Evolutionary conservation across 2,888 invertebrate genomes (phyloP), one percentile per base, ranked within the genome.

Genomic region (Heterodera filipjevi): DNA sequence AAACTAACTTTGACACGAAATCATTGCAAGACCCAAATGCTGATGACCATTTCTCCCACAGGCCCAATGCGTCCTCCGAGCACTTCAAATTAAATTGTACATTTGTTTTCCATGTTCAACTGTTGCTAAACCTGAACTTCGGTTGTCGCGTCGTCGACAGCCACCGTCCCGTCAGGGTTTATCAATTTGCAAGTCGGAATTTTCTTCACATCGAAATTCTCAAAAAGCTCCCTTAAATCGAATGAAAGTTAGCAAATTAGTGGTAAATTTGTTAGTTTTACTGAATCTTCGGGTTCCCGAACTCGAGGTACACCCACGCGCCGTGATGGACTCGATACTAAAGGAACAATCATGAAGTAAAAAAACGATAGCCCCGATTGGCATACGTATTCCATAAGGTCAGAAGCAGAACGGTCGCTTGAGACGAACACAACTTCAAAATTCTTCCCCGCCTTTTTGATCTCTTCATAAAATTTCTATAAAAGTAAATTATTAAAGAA

Each of bases 111-210:
- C n/a, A n/a, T n/a, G n/a, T n/a, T n/a, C n/a, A n/a, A n/a, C n/a
- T n/a, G n/a, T n/a, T n/a, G 16, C 32, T 80, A 81, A 8, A 81
- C 84, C 53, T 76, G 84, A n/a, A 91, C 89, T 75, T 91, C 91
- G 68, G 89, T 90, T 27, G 91, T 87, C 22, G 90, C 91, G 77
- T 90, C 90, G 27, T 84, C 81, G 1, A 90, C 90, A 39, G 91
- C 87, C 16, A 91, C 85, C 44, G 89, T 89, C 8, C 91, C 91
- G 82, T 90, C 89, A 32, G 89, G 89, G 77, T 89, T 90, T 32
- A 91, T 84, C n/a, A 91, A 87, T 66, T 90, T 85, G n/a, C 91
- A 85, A 39, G 89, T 89, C 16, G 91, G 91, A 77, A 91, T 90
- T 8, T 87, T 86, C 74, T 85, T 86, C 33, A 88, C 83, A 46